A percentile compares a stretch with the other conserved stretches of the same genome.
phyloP scores from a whole-genome alignment of 2,888 invertebrate genomes.

The Dasysyrphus tricinctus region DNA sequence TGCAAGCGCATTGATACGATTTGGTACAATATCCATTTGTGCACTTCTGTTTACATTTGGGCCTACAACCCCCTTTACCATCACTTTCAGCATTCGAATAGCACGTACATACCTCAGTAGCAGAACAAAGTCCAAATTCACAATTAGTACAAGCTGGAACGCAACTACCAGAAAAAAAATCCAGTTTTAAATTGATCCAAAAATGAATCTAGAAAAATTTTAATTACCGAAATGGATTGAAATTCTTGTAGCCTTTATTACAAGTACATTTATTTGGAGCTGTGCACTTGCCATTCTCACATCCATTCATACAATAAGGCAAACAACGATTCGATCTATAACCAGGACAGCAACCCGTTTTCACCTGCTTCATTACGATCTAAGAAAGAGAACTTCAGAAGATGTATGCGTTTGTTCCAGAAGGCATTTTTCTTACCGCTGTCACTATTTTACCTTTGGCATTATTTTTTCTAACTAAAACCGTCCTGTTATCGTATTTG shows the following conservation, averaged over 20 bases:
- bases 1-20: constrained; percentile 86
- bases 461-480: constrained; percentile 21
- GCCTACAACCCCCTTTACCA: constrained; percentile 77
- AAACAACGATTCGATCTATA: constrained; percentile 76
- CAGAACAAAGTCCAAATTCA: constrained; percentile 79
- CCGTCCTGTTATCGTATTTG: neutral
- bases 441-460: constrained; percentile 11
- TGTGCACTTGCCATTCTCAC: constrained; percentile 79
- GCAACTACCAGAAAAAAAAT: constrained; percentile 77
- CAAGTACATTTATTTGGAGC: constrained; percentile 82
- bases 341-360: constrained; percentile 77
- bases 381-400: constrained; percentile 28
- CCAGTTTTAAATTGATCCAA: constrained; percentile 57
- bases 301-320: constrained; percentile 76
- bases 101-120: constrained; percentile 79
- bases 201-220: neutral
- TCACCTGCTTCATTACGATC: constrained; percentile 29
- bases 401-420: neutral
- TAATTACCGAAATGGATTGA: constrained; percentile 76
- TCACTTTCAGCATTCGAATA: constrained; percentile 76
- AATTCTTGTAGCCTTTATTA: constrained; percentile 80
- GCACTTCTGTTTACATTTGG: constrained; percentile 79
- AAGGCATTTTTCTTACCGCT: constrained; percentile 29
- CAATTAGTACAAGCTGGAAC: constrained; percentile 80
- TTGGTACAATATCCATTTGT: constrained; percentile 81